Base-by-base conservation (phyloP, 2,113 vertebrate genomes). In the Ceyx margarethae region DNA sequence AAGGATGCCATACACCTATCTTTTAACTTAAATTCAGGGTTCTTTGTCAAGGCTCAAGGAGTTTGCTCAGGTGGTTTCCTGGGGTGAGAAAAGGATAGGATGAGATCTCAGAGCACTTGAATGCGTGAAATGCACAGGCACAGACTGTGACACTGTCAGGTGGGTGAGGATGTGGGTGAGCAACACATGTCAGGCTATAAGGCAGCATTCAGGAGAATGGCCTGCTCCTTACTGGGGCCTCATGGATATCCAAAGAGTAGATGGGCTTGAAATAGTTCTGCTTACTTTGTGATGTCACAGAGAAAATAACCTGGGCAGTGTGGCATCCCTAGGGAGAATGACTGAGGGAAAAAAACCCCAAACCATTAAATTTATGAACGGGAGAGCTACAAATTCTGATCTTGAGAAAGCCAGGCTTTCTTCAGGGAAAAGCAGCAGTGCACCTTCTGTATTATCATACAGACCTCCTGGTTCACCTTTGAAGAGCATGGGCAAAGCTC, bases 131-230 rank as follows among this genome's bases (percentile, higher is more conserved):
- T 8, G 50, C 78, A 76, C 58, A 89, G 79, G 87, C 91, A 95
- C 85, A 91, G 93, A 83, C 82, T 95, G 93, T 91, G 85, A 77
- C 75, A 83, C 42, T 90, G 85, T 91, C 91, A 87, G 87, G 81
- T 93, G 94, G 72, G 87, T 40, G 82, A 93, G 56, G 51, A 91
- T 45, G 89, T 96, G 89, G 89, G 95, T 94, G 91, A 92, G 79
- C 65, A 91, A 46, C 92, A 87, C 85, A 93, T 93, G 91, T 60
- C 81, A 94, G 87, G 68, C 84, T 94, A 35, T 79, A 89, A 87
- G 57, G 57, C 23, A 50, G 85, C 53, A 57, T 72, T 48, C 68
- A 53, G 86, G 72, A 95, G 51, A 87, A 64, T 50, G 56, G 84
- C 68, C 67, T 74, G 56, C n/a, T 91, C 29, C 67, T 53, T 33